A percentile compares a stretch with the other conserved stretches of the same genome.
phyloP scores from a whole-genome alignment of 2,888 invertebrate genomes.

The Parnassius smintheus region DNA sequence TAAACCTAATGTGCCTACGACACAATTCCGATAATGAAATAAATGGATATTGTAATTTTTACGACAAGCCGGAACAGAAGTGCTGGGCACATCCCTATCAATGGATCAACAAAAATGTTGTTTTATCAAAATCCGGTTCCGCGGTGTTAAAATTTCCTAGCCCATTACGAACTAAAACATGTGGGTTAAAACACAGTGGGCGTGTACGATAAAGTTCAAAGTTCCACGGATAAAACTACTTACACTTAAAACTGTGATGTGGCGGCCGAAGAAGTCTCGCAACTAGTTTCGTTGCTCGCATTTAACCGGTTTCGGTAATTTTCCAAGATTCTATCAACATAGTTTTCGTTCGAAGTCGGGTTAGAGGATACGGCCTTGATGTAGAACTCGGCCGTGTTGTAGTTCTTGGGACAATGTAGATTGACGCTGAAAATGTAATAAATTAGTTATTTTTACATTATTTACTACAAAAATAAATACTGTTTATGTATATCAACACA shows the following conservation, averaged over 20 bases:
- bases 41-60: too few relatives aligned
- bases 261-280: conserved; percentile 22
- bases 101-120: neutral
- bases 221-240: conserved; percentile 35
- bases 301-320: conserved; percentile 38
- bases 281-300: conserved; percentile 34
- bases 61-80: too few relatives aligned
- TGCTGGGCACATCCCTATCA: conserved; percentile 1
- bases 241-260: conserved; percentile 38
- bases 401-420: conserved; percentile 85
- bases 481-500: too few relatives aligned
- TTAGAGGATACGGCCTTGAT: conserved; percentile 74
- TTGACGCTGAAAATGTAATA: conserved; percentile 76
- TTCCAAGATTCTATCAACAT: conserved; percentile 39
- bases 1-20: too few relatives aligned
- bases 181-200: conserved; percentile 11
- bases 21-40: too few relatives aligned
- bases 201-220: conserved; percentile 20
- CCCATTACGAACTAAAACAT: neutral
- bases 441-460: neutral
- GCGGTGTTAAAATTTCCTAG: conserved; percentile 4
- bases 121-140: conserved; percentile 4
- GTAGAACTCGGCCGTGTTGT: conserved; percentile 93
- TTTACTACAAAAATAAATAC: neutral
- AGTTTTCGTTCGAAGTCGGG: conserved; percentile 6